These are phyloP conservation scores for Pyrrhia umbra DNA, from an alignment of 2,888 invertebrate species.

Conservation along the genomic window DNA sequence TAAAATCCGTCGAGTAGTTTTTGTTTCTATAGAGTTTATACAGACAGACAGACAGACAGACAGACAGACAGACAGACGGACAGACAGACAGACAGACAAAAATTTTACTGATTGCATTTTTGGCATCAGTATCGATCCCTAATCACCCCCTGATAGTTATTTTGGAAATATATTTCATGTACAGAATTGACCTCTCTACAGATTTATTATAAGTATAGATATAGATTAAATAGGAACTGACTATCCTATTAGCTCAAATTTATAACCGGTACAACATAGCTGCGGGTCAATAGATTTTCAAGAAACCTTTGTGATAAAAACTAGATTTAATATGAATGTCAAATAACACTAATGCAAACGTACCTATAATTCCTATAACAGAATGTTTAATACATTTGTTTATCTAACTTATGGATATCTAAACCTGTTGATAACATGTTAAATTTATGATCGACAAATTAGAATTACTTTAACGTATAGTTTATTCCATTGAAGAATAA, in stretches of 20 bases:
- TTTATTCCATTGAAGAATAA: slow-evolving; percentile 57
- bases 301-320: slow-evolving; percentile 13
- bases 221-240: neutral
- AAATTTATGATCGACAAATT: slow-evolving; percentile 58
- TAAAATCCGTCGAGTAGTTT: too few species aligned
- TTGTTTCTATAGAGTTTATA: too few species aligned
- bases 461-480: slow-evolving; percentile 36
- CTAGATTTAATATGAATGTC: slow-evolving; percentile 20
- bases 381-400: slow-evolving; percentile 47
- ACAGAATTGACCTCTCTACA: too few species aligned
- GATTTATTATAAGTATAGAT: too few species aligned
- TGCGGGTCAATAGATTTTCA: slow-evolving; percentile 7
- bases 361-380: neutral
- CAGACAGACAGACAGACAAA: too few species aligned
- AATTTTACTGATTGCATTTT: too few species aligned
- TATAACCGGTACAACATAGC: neutral
- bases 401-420: slow-evolving; percentile 40
- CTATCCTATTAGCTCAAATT: neutral
- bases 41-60: too few species aligned
- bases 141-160: too few species aligned
- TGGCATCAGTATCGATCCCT: too few species aligned
- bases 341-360: too few species aligned
- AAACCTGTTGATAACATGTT: slow-evolving; percentile 50
- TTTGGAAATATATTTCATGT: too few species aligned
- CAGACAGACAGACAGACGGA: too few species aligned